Base-by-base conservation (phyloP, 2,113 vertebrate species). In the Tympanuchus pallidicinctus region DNA sequence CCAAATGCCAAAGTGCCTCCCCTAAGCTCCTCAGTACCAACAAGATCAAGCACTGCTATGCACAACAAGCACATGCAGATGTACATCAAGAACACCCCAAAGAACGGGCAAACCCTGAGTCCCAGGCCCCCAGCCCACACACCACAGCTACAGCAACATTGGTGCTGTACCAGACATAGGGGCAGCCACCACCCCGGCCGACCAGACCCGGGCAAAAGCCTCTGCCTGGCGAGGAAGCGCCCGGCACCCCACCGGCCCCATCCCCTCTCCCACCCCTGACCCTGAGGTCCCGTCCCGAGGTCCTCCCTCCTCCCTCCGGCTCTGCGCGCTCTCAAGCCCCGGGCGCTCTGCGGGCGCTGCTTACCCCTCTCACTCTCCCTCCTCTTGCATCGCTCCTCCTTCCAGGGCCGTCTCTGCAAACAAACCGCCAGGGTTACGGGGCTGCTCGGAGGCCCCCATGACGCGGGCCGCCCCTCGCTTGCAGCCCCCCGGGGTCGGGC, bases 301-400 rank as follows among this genome's bases (percentile, higher is more conserved):
- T 32, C 54, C 17, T 30, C 54, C 54, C 50, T 25, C 25, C 25
- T 7, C 13, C 50, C 52, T 30, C 52, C 54, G 17, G 30, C 54
- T 57, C 30, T 19, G 30, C 54, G 18, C 54, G 30, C 54, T 30
- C 54, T 17, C 54, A 56, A 54, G 54, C 28, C 16, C 54, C 54
- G 13, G 52, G 27, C 52, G 76, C 88, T 25, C 80, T 64, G 81
- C 47, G 28, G 84, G 52, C 91, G 47, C 86, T 90, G 76, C 96
- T 96, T 96, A 96, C 96, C 96, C 96, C 96, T 94, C 94, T 96
- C 94, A 96, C 93, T 95, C 94, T 91, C 96, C 96, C 92, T 95
- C 92, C 75, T 95, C 94, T 94, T 89, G 96, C 96, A 96, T 96
- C 30, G 93, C 96, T 95, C 94, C 94, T 96, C 82, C 92, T 94